Percentiles rank a stretch among this genome's conserved stretches.
phyloP scores from a whole-genome alignment of 2,797 vertebrate species.

The Neosilurus hyrtlii region DNA sequence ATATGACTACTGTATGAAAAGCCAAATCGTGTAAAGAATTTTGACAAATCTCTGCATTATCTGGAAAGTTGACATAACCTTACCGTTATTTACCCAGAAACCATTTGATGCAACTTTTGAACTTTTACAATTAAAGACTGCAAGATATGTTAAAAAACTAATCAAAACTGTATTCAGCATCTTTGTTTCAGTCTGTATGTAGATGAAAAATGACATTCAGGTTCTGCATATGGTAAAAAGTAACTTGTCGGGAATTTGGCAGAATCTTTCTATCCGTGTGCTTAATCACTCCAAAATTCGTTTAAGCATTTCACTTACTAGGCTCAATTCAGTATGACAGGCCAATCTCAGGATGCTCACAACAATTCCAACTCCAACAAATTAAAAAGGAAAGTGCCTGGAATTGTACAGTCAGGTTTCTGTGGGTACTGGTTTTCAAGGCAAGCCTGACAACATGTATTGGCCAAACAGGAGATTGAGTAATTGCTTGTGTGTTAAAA shows the following conservation, averaged over 20 bases:
- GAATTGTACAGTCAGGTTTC: background rate
- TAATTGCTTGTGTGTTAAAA: background rate
- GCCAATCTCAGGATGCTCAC: conserved; percentile 42
- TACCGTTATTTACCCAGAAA: background rate
- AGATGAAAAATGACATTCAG: background rate
- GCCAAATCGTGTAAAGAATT: background rate
- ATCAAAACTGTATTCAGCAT: background rate
- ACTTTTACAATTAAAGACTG: background rate
- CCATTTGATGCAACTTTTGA: background rate
- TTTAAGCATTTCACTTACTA: conserved; percentile 32
- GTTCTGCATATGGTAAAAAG: background rate
- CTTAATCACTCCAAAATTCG: background rate
- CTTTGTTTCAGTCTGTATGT: background rate
- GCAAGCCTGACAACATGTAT: background rate
- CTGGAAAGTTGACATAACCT: background rate
- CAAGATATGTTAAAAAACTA: background rate
- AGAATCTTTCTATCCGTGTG: background rate
- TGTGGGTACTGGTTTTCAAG: background rate
- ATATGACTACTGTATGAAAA: background rate
- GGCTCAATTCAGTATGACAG: conserved; percentile 48
- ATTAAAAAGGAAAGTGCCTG: background rate
- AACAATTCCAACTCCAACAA: conserved; percentile 39
- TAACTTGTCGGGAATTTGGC: background rate
- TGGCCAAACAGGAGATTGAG: background rate
- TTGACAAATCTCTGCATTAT: background rate